Base-by-base conservation (phyloP, 1,140 invertebrate species). In the Magallana gigas region DNA sequence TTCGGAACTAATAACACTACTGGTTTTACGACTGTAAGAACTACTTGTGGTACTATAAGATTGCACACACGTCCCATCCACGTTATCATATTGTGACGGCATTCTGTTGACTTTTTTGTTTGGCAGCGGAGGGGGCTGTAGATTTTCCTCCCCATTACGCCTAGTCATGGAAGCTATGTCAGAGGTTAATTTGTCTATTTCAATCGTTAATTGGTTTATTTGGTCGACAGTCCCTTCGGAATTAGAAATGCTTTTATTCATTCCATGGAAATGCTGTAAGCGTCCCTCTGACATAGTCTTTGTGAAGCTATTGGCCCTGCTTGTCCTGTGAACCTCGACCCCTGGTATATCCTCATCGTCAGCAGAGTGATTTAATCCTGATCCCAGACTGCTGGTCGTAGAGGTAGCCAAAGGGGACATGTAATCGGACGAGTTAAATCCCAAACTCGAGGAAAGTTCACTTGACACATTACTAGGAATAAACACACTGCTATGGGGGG, bases 71-170 rank as follows among this genome's bases (percentile, higher is more conserved):
- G 85, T 85, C 60, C 91, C 91, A 36, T 91, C 90, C n/a, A 94
- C 88, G 85, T 97, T 97, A 93, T 97, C 97, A 93, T 97, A 97
- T 83, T 97, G 96, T 58, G 97, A 97, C n/a, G 96, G 96, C 83
- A 96, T 95, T 68, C 96, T 93, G 89, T 96, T 92, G 95, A 95
- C 80, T 95, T 95, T 92, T 96, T 97, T 97, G 36, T 97, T 97
- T n/a, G 97, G 97, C 84, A 97, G 93, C 11, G 97, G 97, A 88
- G 97, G 97, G 5, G 92, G 89, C 16, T 60, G 56, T 48, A 29
- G 58, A 36, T 68, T 29, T 56, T 48, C 48, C 14, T 62, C 86
- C 29, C 83, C 81, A 68, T 88, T 90, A 57, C 88, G 87, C 36
- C 76, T 85, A 48, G 91, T 90, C 60, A 90, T 91, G 9, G 91